Percentiles rank a stretch among this genome's conserved stretches.
phyloP scores from a whole-genome alignment of 1,140 invertebrate species.

The Apolygus lucorum region DNA sequence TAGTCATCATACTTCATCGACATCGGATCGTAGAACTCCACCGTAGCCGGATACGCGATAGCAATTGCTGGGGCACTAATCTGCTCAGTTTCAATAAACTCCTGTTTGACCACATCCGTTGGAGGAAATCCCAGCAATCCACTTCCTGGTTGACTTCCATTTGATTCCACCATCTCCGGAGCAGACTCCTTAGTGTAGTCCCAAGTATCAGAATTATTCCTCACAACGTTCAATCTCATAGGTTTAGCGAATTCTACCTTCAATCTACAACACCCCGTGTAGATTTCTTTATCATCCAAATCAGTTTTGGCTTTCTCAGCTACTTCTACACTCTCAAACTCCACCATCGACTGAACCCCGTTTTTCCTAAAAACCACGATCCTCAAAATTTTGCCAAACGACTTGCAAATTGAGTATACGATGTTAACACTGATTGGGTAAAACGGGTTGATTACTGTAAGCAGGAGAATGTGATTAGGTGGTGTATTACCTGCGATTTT shows the following conservation, averaged over 20 bases:
- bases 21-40: neutral
- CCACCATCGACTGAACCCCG: slow-evolving; percentile 96
- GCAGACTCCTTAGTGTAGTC: neutral
- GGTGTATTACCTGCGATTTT: neutral
- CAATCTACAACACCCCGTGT: neutral
- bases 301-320: neutral
- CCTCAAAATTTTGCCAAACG: slow-evolving; percentile 86
- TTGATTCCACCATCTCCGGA: neutral
- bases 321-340: slow-evolving; percentile 54
- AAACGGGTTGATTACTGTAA: slow-evolving; percentile 91
- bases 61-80: neutral
- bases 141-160: neutral
- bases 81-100: neutral
- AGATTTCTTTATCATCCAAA: slow-evolving; percentile 5
- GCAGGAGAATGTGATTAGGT: slow-evolving; percentile 85
- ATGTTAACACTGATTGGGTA: slow-evolving; percentile 99
- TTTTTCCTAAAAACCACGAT: slow-evolving; percentile 99
- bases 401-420: slow-evolving; percentile 88
- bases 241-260: neutral
- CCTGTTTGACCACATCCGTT: neutral
- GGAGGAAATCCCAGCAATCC: neutral
- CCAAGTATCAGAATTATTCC: neutral
- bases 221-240: neutral
- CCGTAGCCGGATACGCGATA: neutral
- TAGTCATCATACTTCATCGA: neutral